phyloP scores from a whole-genome alignment of 2,113 vertebrate genomes.

The Gnathonemus longibarbis region DNA sequence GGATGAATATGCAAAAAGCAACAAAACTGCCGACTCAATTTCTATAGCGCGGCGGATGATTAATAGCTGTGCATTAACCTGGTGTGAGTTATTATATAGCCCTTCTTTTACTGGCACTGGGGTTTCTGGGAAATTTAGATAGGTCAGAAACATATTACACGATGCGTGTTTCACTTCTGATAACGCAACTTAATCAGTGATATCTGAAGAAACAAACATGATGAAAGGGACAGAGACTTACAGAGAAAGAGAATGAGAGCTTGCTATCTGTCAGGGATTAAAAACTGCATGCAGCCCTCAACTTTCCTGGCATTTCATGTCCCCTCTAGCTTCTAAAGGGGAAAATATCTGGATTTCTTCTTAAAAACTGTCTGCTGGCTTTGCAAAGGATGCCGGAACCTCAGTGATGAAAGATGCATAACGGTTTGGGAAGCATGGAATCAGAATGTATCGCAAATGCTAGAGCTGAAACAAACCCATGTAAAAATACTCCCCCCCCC shows the following conservation, averaged over 20 bases:
- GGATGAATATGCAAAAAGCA: neutral
- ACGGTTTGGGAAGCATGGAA: neutral
- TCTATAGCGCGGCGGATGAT: neutral
- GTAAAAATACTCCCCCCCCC: neutral
- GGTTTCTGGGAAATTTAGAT: neutral
- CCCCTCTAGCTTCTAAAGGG: neutral
- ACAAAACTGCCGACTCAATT: neutral
- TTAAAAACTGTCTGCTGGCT: neutral
- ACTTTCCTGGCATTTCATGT: neutral
- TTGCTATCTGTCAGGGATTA: neutral
- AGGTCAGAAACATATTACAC: neutral
- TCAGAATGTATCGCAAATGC: neutral
- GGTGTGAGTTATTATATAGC: neutral
- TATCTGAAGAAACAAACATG: neutral
- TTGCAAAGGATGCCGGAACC: neutral
- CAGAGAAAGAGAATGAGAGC: neutral
- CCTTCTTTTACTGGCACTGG: neutral
- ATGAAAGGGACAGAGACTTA: neutral
- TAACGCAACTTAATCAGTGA: neutral
- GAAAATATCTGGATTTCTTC: neutral
- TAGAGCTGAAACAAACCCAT: neutral
- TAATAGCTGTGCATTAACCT: neutral
- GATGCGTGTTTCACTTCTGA: neutral
- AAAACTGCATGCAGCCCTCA: neutral
- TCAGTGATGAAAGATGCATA: neutral